A percentile compares a stretch with the other conserved stretches of the same genome.
Evolutionary conservation across 1,140 invertebrate genomes (phyloP).

Genomic region (Hyphantria cunea): DNA sequence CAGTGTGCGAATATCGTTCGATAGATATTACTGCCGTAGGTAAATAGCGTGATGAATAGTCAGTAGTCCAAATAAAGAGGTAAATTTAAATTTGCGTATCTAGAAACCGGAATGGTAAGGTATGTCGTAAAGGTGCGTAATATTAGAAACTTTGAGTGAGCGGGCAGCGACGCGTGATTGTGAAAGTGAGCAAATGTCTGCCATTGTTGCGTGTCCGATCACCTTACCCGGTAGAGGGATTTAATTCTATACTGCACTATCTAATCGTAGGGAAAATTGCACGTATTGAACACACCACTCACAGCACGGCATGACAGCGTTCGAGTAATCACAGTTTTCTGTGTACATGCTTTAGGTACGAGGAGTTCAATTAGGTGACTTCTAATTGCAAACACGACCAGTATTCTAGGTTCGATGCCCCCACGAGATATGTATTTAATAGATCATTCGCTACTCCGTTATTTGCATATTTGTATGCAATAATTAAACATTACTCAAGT

Average conservation of each 20-base stretch:
- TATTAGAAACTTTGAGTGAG: conserved; percentile 48
- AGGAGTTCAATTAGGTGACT: no score
- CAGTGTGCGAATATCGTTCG: no score
- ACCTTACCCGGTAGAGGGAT: conserved; percentile 2
- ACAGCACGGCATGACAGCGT: background rate
- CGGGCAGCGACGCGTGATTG: conserved; percentile 52
- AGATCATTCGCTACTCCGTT: no score
- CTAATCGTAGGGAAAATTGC: conserved; percentile 12
- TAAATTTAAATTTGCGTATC: no score
- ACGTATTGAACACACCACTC: conserved; percentile 1
- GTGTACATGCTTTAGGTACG: no score
- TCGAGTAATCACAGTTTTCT: conserved; percentile 12
- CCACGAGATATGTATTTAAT: background rate
- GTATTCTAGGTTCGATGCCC: no score
- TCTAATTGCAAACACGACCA: background rate
- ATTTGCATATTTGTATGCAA: no score
- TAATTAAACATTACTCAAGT: no score
- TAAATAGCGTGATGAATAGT: no score
- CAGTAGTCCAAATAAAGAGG: no score
- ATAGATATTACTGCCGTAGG: no score
- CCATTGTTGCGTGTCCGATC: conserved; percentile 60
- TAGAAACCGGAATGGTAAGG: no score
- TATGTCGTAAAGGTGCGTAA: conserved; percentile 4
- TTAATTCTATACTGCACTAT: conserved; percentile 8
- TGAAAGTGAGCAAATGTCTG: conserved; percentile 70